Evolutionary conservation across 2,888 invertebrate species (phyloP).

Genomic region (Erebia epiphron): DNA sequence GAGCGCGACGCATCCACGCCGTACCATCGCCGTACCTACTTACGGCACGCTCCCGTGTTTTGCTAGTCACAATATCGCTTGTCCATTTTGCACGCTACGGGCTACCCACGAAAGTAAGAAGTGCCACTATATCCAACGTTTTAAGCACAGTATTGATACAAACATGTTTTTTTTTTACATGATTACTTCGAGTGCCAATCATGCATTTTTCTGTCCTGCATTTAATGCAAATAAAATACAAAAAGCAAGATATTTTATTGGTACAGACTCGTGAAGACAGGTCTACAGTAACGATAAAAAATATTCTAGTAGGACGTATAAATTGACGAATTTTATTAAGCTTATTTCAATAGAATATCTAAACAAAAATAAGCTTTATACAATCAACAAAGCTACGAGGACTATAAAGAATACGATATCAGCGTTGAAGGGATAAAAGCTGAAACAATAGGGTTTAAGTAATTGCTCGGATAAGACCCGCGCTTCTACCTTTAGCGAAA

Average conservation of each 20-base stretch:
- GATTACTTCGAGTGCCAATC: too few relatives aligned
- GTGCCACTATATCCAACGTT: background rate
- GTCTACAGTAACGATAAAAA: too few relatives aligned
- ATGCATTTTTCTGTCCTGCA: too few relatives aligned
- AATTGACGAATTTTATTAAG: background rate
- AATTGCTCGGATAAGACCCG: background rate
- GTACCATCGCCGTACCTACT: slow-evolving; percentile 33
- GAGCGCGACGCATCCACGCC: slow-evolving; percentile 41
- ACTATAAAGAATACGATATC: slow-evolving; percentile 3
- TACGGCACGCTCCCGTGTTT: slow-evolving; percentile 39
- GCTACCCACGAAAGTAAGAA: background rate
- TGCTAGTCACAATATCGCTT: background rate
- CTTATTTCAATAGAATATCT: background rate
- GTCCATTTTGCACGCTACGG: background rate
- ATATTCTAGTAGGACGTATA: background rate
- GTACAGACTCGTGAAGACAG: too few relatives aligned
- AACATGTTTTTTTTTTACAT: background rate
- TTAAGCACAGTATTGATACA: background rate
- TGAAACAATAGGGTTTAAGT: slow-evolving; percentile 8
- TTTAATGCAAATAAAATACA: too few relatives aligned
- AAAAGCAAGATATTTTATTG: too few relatives aligned
- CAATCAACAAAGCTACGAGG: background rate
- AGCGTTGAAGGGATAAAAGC: slow-evolving; percentile 12
- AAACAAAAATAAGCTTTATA: background rate
- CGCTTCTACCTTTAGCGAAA: slow-evolving; percentile 9